A percentile compares a stretch with the other conserved stretches of the same genome.
Conservation (phyloP, 2,888 invertebrate species). For the Macrosiphum euphorbiae region DNA sequence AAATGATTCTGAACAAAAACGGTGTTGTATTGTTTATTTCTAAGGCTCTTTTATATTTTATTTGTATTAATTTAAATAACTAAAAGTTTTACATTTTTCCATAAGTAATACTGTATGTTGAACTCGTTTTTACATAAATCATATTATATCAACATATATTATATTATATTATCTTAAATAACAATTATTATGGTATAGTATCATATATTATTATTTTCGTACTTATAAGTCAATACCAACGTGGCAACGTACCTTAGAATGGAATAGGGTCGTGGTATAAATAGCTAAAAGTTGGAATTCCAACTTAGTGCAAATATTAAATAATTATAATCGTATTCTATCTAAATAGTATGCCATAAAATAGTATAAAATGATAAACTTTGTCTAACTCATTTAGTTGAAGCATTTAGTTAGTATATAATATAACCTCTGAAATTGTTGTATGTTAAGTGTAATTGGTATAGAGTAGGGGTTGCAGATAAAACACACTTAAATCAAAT, state of each 20-base stretch:
- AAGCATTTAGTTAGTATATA: background rate
- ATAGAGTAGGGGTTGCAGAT: background rate
- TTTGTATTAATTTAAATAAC: background rate
- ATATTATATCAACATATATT: background rate
- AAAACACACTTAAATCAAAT: slow-evolving; percentile 27
- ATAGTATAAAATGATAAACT: background rate
- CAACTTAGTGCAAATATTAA: background rate
- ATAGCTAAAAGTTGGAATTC: background rate
- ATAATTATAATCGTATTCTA: background rate
- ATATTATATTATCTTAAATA: background rate
- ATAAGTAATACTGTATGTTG: background rate
- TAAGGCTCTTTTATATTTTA: background rate
- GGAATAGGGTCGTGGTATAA: background rate
- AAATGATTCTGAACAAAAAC: background rate
- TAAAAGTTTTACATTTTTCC: background rate
- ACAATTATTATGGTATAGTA: background rate
- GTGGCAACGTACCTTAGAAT: background rate
- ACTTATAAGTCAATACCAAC: background rate
- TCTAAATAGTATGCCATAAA: background rate
- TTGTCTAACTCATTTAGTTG: background rate
- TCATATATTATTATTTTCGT: background rate
- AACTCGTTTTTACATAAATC: background rate
- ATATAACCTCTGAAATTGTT: background rate
- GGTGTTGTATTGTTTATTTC: background rate
- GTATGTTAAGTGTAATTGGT: background rate